These are phyloP conservation scores for Pristionchus exspectatus DNA, from an alignment of 2,888 invertebrate genomes.

Conservation along the genomic window DNA sequence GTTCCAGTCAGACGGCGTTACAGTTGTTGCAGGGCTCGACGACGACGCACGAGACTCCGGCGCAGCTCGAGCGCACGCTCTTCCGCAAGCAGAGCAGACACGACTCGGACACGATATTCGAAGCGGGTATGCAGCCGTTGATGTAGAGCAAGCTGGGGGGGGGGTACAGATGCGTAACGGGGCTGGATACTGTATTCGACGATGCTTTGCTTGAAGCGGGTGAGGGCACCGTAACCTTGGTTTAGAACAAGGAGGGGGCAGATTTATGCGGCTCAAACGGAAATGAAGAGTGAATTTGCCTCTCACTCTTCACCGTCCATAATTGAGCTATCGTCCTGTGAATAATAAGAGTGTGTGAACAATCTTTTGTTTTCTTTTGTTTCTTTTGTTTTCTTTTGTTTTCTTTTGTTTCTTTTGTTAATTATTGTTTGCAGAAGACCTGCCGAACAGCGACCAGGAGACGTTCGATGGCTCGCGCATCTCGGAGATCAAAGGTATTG, in stretches of 20 bases:
- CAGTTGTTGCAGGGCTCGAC: background rate
- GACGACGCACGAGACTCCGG: background rate
- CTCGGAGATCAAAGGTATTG: constrained; percentile 26
- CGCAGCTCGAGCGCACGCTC: background rate
- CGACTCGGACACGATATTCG: background rate
- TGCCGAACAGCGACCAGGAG: constrained; percentile 29
- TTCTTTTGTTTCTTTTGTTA: too few relatives aligned
- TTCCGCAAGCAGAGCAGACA: background rate
- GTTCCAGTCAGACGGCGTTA: background rate
- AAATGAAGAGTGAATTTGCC: too few relatives aligned
- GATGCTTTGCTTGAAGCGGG: background rate
- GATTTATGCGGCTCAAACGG: too few relatives aligned
- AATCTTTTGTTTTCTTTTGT: too few relatives aligned
- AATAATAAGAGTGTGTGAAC: too few relatives aligned
- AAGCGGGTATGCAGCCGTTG: background rate
- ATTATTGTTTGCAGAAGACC: background rate
- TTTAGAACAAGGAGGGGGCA: too few relatives aligned
- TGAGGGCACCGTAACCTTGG: background rate
- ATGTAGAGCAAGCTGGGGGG: background rate
- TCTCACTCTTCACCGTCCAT: too few relatives aligned
- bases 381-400: too few relatives aligned
- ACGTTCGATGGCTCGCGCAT: constrained; percentile 27
- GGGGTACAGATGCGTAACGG: too few relatives aligned
- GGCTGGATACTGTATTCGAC: too few relatives aligned
- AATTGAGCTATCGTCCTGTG: too few relatives aligned